Conservation (phyloP, 2,797 vertebrate species). For the Mus caroli region DNA sequence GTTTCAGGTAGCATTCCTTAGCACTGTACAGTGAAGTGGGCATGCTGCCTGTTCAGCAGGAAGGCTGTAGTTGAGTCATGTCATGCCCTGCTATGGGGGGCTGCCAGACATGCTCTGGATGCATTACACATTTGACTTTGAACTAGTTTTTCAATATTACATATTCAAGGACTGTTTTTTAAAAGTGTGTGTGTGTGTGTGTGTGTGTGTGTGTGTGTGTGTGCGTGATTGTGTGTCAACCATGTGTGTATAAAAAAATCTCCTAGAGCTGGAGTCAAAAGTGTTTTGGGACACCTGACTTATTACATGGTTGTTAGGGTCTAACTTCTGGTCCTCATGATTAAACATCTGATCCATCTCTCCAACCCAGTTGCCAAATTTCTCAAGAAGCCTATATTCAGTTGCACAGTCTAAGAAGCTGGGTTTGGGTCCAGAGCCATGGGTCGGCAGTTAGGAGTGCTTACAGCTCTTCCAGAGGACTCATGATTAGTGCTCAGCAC, state of each 20-base stretch:
- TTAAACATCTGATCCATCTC: background rate
- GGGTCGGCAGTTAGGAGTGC: background rate
- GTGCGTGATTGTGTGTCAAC: too few species aligned
- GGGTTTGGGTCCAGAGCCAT: background rate
- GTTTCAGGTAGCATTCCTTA: background rate
- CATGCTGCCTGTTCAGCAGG: background rate
- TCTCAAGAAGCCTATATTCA: background rate
- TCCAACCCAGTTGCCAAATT: background rate
- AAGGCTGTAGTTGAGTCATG: background rate
- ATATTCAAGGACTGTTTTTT: background rate
- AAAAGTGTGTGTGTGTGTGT: background rate
- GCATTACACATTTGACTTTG: background rate
- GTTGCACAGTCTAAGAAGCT: background rate
- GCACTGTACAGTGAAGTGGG: background rate
- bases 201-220: background rate
- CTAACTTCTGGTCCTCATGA: background rate
- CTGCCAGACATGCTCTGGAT: background rate
- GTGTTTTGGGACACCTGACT: background rate
- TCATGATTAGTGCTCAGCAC: too few species aligned
- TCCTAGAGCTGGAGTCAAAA: background rate
- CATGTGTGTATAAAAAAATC: too few species aligned
- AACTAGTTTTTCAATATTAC: background rate
- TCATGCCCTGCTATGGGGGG: too few species aligned
- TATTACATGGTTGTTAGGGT: background rate
- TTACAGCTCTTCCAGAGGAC: background rate